phyloP scores from a whole-genome alignment of 2,888 invertebrate genomes.

The Limnephilus lunatus region DNA sequence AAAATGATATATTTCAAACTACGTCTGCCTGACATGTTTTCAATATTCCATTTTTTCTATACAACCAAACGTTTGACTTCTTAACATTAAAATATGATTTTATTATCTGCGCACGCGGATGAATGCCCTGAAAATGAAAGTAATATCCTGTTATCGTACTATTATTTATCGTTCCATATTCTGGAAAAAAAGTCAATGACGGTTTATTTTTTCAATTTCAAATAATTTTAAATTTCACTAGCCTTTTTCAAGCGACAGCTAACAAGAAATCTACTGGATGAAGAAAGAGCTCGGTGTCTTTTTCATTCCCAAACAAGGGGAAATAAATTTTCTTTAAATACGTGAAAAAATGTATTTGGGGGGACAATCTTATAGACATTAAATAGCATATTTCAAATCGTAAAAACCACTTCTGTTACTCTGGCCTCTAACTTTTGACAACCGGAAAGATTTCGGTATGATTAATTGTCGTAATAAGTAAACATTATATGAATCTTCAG shows the following conservation, averaged over 20 bases:
- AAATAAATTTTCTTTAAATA: not conserved
- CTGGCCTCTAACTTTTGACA: not conserved
- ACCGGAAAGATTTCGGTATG: not conserved
- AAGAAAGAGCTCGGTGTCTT: not conserved
- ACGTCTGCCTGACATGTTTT: not conserved
- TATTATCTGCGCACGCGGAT: conserved; percentile 35
- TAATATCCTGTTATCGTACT: conserved; percentile 54
- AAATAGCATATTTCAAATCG: not conserved
- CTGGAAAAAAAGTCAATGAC: not conserved
- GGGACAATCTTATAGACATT: not conserved
- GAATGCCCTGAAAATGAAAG: conserved; percentile 46
- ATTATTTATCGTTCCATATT: conserved; percentile 50
- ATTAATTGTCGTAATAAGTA: not conserved
- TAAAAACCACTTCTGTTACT: not conserved
- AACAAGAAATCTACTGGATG: not conserved
- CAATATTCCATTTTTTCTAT: not conserved
- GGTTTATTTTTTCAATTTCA: not conserved
- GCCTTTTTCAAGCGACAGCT: not conserved
- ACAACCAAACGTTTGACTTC: not conserved
- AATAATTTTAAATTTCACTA: not conserved
- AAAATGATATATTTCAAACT: not conserved
- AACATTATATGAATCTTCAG: too few species aligned
- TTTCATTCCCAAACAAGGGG: not conserved
- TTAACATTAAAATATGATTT: not conserved
- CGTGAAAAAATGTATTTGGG: not conserved